Base-by-base conservation (phyloP, 2,797 vertebrate species). In the Buceros bicornis region DNA sequence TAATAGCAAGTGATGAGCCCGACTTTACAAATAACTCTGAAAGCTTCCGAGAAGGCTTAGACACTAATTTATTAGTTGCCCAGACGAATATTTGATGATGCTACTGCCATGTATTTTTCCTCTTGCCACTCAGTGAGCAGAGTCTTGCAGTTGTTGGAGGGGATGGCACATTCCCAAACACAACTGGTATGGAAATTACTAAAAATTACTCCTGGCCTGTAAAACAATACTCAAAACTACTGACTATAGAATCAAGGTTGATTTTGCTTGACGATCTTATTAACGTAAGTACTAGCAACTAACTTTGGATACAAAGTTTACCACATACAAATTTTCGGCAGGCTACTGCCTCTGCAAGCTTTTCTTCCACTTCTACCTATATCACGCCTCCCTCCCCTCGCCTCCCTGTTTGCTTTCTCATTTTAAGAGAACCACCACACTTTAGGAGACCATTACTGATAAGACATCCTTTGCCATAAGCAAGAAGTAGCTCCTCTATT, bases 171-270 rank as follows among this genome's bases (percentile, higher is more conserved):
- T 51, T 92, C 84, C 80, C 73, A 74, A 90, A 71, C 15, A 53
- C 37, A 93, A 85, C 56, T 70, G 43, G 20, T 54, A 79, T 58
- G 90, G 56, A 45, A 86, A 74, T 57, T 77, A 67, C 51, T 80
- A 57, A 81, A 85, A 90, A 54, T 7, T 0, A 88, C 62, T 16
- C 35, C 60, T 56, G 31, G n/a, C 43, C 62, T 58, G n/a, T 56
- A 66, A 76, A 71, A 77, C 25, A 81, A 40, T 54, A 86, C 17
- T 61, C 72, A 51, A 40, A 93, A 86, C 28, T 66, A 78, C 72
- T 48, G 42, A 74, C 22, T 57, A 69, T 16, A 71, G 26, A 88
- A 60, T 45, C 90, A 88, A 87, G 20, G 29, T 21, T 45, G 29
- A 33, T 67, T 53, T 61, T 57, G 5, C 25, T 76, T 48, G 29